These are phyloP conservation scores for Hirtodrosophila cameraria DNA, from an alignment of 2,888 invertebrate genomes.

Conservation along the genomic window DNA sequence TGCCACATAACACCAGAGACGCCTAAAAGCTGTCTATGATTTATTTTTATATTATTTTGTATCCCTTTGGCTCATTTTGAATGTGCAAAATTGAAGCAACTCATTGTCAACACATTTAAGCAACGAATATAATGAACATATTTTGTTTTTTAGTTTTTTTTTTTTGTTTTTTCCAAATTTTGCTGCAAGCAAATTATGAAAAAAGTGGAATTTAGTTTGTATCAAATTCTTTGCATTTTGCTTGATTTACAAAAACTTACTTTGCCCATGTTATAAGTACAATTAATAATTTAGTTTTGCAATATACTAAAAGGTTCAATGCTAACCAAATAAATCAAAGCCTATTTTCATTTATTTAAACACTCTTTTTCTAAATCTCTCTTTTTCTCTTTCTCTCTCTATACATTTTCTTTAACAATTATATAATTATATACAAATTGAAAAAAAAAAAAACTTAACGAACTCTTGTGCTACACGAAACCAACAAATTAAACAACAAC, in stretches of 20 bases:
- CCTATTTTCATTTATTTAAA: slow-evolving; percentile 54
- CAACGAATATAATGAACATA: slow-evolving; percentile 13
- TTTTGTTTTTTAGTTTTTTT: slow-evolving; percentile 25
- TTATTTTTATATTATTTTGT: slow-evolving; percentile 19
- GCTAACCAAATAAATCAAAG: slow-evolving; percentile 26
- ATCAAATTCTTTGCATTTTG: slow-evolving; percentile 66
- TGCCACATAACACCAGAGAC: slow-evolving; percentile 27
- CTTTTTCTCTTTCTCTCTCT: slow-evolving; percentile 58
- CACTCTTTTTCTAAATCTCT: slow-evolving; percentile 40
- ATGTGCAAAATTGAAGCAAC: slow-evolving; percentile 21
- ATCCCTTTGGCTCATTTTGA: slow-evolving; percentile 35
- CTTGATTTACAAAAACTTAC: slow-evolving; percentile 55
- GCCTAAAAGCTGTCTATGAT: slow-evolving; percentile 43
- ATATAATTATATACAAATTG: slow-evolving; percentile 27
- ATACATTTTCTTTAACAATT: slow-evolving; percentile 24
- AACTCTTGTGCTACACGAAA: slow-evolving; percentile 26
- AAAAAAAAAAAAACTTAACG: slow-evolving; percentile 30
- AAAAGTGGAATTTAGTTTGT: slow-evolving; percentile 37
- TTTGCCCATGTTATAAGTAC: slow-evolving; percentile 21
- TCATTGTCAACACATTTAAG: slow-evolving; percentile 25
- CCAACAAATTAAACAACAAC: slow-evolving; percentile 29
- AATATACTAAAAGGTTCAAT: slow-evolving; percentile 9
- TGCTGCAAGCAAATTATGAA: slow-evolving; percentile 18
- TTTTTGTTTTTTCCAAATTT: slow-evolving; percentile 3
- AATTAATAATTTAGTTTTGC: slow-evolving; percentile 21